Percentiles rank a stretch among this genome's conserved stretches.
phyloP scores from a whole-genome alignment of 2,888 invertebrate species.

The Drepanosiphum platanoidis region DNA sequence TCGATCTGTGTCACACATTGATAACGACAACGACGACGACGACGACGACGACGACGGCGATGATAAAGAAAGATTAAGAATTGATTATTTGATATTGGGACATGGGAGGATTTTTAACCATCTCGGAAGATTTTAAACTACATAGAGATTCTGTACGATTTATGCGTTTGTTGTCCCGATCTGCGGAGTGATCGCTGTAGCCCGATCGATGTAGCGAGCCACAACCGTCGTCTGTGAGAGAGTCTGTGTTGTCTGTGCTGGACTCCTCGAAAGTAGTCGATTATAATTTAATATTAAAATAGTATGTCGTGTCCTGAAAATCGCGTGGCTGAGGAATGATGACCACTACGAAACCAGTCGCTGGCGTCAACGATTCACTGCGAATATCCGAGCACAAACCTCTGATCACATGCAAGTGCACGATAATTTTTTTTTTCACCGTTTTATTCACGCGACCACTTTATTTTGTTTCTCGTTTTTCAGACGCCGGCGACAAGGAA shows the following conservation, averaged over 20 bases:
- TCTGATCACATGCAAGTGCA: slow-evolving; percentile 77
- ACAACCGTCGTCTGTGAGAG: not conserved
- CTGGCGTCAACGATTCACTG: slow-evolving; percentile 51
- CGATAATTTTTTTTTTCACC: too few species aligned
- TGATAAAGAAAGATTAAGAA: too few species aligned
- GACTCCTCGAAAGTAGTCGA: not conserved
- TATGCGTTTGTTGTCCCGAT: too few species aligned
- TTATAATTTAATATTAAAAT: too few species aligned
- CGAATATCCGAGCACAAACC: slow-evolving; percentile 77
- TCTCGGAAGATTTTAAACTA: too few species aligned
- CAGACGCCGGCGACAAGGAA: slow-evolving; percentile 86
- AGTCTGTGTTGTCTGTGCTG: not conserved
- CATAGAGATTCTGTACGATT: too few species aligned
- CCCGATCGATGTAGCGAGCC: not conserved
- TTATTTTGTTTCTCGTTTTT: slow-evolving; percentile 42
- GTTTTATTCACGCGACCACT: too few species aligned
- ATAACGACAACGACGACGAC: slow-evolving; percentile 3
- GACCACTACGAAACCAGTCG: slow-evolving; percentile 24
- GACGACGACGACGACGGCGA: too few species aligned
- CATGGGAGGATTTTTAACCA: too few species aligned
- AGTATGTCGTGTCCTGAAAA: not conserved
- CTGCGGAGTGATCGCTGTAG: not conserved
- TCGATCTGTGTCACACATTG: slow-evolving; percentile 2
- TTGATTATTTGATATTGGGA: too few species aligned
- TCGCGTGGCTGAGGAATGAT: slow-evolving; percentile 18